These are phyloP conservation scores for Carterocephalus palaemon DNA, from an alignment of 2,888 invertebrate species.

Conservation along the genomic window DNA sequence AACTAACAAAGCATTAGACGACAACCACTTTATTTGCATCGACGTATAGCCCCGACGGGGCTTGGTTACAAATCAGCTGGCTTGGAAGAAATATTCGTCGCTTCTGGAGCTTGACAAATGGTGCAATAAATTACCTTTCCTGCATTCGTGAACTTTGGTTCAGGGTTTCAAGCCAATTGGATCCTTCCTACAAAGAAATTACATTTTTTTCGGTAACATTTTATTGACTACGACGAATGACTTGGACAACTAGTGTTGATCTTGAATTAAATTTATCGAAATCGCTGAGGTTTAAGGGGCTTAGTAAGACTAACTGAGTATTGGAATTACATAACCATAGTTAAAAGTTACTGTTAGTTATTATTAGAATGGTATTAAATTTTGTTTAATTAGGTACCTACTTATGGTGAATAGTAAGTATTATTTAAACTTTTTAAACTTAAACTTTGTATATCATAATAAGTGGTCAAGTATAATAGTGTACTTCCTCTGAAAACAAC, in stretches of 20 bases:
- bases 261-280: neutral
- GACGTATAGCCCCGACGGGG: conserved; percentile 1
- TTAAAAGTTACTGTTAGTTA: too few species aligned
- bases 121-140: conserved; percentile 18
- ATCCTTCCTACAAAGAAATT: neutral
- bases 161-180: conserved; percentile 9
- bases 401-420: too few species aligned
- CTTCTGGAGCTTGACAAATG: conserved; percentile 22
- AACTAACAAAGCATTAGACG: too few species aligned
- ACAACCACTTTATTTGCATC: neutral
- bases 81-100: conserved; percentile 14
- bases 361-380: too few species aligned
- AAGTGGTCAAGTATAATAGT: too few species aligned
- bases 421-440: too few species aligned
- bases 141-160: conserved; percentile 22
- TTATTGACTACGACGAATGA: conserved; percentile 3
- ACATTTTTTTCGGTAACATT: conserved; percentile 10
- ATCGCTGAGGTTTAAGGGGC: too few species aligned
- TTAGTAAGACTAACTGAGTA: too few species aligned
- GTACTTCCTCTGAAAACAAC: too few species aligned
- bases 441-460: too few species aligned
- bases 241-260: conserved; percentile 7
- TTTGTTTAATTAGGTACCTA: too few species aligned
- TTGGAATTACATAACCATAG: too few species aligned
- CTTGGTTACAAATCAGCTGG: conserved; percentile 17